Percentiles rank a stretch among this genome's conserved stretches.
phyloP scores from a whole-genome alignment of 2,888 invertebrate genomes.

The Xylota sylvarum region DNA sequence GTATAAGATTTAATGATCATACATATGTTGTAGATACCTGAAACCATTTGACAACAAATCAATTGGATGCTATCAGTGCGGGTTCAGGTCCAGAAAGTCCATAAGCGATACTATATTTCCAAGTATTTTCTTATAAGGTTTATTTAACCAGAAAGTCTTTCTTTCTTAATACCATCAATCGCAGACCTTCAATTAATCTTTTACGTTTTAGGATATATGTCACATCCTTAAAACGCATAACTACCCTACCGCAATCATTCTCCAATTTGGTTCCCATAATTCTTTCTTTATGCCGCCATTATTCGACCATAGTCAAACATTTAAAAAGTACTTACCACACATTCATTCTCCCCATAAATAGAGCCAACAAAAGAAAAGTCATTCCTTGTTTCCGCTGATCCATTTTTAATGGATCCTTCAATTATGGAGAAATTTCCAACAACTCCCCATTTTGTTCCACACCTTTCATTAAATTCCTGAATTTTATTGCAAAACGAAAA shows the following conservation, averaged over 20 bases:
- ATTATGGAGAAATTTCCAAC: slow-evolving; percentile 34
- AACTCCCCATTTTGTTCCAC: neutral
- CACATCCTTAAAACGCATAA: neutral
- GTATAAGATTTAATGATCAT: too few species aligned
- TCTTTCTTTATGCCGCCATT: slow-evolving; percentile 16
- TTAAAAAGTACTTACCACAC: slow-evolving; percentile 33
- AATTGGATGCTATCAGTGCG: too few species aligned
- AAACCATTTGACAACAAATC: too few species aligned
- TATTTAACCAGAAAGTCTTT: too few species aligned
- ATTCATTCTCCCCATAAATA: slow-evolving; percentile 26
- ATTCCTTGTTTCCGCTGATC: slow-evolving; percentile 25
- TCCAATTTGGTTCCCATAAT: slow-evolving; percentile 17
- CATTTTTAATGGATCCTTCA: slow-evolving; percentile 64
- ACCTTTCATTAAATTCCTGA: slow-evolving; percentile 19
- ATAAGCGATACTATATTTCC: too few species aligned
- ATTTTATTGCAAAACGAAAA: neutral
- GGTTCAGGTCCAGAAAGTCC: too few species aligned
- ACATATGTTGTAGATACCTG: too few species aligned
- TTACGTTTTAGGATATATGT: neutral
- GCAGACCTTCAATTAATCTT: too few species aligned
- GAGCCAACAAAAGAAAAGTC: neutral
- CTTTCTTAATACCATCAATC: too few species aligned
- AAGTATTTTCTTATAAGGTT: too few species aligned
- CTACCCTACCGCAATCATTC: slow-evolving; percentile 14
- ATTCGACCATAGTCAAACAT: slow-evolving; percentile 40